A percentile compares a stretch with the other conserved stretches of the same genome.
phyloP scores from a whole-genome alignment of 2,113 vertebrate genomes.

The Gymnocephalus cernua region DNA sequence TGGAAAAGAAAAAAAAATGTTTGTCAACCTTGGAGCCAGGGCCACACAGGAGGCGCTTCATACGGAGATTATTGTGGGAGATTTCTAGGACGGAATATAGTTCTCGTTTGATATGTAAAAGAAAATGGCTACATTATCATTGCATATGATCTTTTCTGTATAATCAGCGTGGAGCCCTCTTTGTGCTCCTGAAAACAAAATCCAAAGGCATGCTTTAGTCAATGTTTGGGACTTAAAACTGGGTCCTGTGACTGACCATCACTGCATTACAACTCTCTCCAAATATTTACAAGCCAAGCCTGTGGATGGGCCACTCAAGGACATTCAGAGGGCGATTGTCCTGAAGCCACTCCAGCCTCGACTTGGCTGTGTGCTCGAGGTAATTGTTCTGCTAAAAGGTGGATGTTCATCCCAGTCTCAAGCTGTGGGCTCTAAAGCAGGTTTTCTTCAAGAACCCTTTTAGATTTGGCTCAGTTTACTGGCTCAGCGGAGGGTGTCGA shows the following conservation, averaged over 20 bases:
- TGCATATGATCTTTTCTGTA: neutral
- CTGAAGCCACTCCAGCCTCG: conserved; percentile 10
- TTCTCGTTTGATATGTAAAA: conserved; percentile 43
- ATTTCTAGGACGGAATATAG: conserved; percentile 39
- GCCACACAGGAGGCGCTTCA: conserved; percentile 29
- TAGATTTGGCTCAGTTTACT: neutral
- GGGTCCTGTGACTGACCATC: neutral
- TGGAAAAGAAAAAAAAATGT: conserved; percentile 22
- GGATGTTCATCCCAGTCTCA: conserved; percentile 4
- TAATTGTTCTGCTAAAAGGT: conserved; percentile 16
- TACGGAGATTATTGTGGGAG: conserved; percentile 31
- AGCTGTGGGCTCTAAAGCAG: neutral
- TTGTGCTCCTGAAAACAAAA: neutral
- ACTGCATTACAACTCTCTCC: neutral
- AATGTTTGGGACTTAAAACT: neutral
- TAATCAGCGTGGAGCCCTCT: neutral
- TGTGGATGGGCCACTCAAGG: neutral
- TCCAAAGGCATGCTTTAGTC: neutral
- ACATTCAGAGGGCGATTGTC: neutral
- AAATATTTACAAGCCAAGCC: neutral
- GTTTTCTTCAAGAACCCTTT: neutral
- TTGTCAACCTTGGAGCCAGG: conserved; percentile 55
- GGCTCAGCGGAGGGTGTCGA: neutral
- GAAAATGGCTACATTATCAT: conserved; percentile 19
- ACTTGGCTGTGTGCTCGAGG: neutral